Conservation (phyloP, 2,888 invertebrate species). For the Nineta flava region DNA sequence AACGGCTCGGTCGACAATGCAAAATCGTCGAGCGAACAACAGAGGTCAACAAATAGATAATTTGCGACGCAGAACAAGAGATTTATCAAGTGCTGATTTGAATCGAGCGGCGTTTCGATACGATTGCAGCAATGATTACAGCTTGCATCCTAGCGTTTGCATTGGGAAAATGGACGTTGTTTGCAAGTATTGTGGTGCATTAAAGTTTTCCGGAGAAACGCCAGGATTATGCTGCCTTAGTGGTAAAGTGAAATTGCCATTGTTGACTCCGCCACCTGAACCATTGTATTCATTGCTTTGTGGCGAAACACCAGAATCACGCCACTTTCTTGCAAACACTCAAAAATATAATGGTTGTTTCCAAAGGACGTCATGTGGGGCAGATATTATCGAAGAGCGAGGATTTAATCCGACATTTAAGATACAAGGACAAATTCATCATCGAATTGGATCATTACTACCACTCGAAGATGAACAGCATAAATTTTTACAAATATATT, state of each 20-base stretch:
- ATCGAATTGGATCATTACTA: conserved; percentile 10
- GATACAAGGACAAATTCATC: conserved; percentile 12
- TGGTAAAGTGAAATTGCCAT: conserved; percentile 12
- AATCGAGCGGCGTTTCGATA: neutral
- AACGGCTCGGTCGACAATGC: no score
- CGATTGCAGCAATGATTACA: neutral
- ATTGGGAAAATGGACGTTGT: conserved; percentile 7
- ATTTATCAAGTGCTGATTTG: no score
- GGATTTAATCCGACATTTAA: conserved; percentile 8
- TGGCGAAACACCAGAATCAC: conserved; percentile 5
- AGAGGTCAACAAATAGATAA: no score
- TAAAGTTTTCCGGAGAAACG: conserved; percentile 11
- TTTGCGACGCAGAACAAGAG: no score
- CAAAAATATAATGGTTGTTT: no score
- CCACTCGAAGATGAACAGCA: conserved; percentile 11
- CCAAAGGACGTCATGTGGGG: conserved; percentile 16
- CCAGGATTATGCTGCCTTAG: conserved; percentile 11
- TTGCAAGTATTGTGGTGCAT: conserved; percentile 12
- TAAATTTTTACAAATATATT: no score
- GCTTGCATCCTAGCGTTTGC: conserved; percentile 5
- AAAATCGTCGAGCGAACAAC: no score
- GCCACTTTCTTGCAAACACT: no score
- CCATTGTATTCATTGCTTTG: conserved; percentile 8
- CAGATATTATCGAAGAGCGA: conserved; percentile 8
- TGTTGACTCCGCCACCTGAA: conserved; percentile 7